Conservation (phyloP, 2,113 vertebrate species). For the Ciconia maguari region DNA sequence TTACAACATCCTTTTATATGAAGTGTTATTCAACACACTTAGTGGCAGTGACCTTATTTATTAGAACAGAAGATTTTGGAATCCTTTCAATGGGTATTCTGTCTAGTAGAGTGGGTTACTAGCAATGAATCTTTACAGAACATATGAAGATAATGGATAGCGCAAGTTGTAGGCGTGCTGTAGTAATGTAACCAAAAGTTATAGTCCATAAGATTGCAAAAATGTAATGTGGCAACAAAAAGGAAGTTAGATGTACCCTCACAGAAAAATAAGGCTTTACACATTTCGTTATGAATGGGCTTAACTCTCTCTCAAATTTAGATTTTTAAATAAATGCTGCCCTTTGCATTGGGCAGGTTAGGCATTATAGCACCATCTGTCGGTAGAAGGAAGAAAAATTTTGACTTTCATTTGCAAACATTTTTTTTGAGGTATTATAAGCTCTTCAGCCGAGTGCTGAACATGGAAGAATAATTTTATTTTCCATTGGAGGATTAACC, state of each 20-base stretch:
- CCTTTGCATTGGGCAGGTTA: neutral
- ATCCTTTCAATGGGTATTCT: neutral
- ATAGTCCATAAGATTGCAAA: neutral
- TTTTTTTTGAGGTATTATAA: neutral
- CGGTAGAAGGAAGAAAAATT: neutral
- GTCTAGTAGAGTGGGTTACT: neutral
- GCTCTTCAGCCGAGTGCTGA: neutral
- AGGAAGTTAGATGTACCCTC: neutral
- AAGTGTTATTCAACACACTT: neutral
- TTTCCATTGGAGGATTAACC: neutral
- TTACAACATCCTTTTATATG: neutral
- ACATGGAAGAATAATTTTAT: neutral
- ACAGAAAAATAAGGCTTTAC: neutral
- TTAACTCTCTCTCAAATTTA: neutral
- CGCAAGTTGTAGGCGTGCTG: neutral
- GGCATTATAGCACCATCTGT: slow-evolving; percentile 8
- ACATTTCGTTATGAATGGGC: fast-evolving
- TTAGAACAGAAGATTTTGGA: neutral
- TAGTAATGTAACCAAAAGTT: neutral
- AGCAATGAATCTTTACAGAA: neutral
- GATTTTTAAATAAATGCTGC: neutral
- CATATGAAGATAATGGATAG: neutral
- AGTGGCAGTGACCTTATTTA: neutral
- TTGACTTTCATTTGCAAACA: neutral
- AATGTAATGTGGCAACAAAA: neutral